phyloP scores from a whole-genome alignment of 92 coral and sea anemone genomes.

The Palythoa grandis region DNA sequence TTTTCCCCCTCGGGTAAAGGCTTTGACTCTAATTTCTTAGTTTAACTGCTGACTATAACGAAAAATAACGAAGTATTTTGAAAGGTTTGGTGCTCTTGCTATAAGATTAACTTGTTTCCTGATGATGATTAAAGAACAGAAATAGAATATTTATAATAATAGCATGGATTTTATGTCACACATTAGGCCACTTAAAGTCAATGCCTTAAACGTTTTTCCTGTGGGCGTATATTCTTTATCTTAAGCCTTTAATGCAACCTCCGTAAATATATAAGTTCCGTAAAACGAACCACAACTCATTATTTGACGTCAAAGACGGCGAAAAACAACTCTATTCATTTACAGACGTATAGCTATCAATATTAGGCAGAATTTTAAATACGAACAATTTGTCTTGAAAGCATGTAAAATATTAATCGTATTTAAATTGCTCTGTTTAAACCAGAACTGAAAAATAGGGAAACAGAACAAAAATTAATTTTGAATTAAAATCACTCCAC shows the following conservation, averaged over 20 bases:
- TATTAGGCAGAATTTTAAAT: too few relatives aligned
- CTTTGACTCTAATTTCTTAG: not conserved
- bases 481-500: too few relatives aligned
- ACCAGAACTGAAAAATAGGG: too few relatives aligned
- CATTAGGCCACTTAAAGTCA: not conserved
- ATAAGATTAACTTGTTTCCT: not conserved
- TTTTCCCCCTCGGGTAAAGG: too few relatives aligned
- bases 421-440: too few relatives aligned
- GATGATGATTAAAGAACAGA: not conserved
- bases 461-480: too few relatives aligned
- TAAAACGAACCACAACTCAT: not conserved
- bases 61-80: not conserved
- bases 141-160: not conserved
- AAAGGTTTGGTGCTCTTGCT: not conserved
- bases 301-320: not conserved
- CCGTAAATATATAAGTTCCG: not conserved
- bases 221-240: not conserved
- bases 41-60: not conserved
- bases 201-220: not conserved
- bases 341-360: too few relatives aligned
- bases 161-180: not conserved
- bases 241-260: not conserved
- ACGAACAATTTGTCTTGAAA: too few relatives aligned
- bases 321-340: not conserved
- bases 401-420: too few relatives aligned